phyloP scores from a whole-genome alignment of 2,113 vertebrate species.

The Cettia cetti region DNA sequence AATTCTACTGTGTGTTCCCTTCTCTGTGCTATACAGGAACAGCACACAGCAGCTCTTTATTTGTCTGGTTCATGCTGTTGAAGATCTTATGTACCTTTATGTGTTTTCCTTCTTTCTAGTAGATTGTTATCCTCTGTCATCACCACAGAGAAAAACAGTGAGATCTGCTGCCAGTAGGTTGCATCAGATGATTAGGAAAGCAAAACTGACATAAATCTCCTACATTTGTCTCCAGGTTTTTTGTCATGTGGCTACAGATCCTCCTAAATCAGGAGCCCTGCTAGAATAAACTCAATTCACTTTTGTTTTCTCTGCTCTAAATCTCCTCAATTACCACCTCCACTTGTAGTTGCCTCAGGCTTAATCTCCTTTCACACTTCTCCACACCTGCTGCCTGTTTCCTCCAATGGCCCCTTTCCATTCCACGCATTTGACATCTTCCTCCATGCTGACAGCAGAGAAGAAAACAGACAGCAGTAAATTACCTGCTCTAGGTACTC shows the following conservation, averaged over 20 bases:
- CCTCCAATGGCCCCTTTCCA: rapidly evolving
- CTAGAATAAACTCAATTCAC: background rate
- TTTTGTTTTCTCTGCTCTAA: background rate
- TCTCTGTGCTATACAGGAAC: background rate
- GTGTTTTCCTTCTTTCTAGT: background rate
- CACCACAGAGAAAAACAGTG: background rate
- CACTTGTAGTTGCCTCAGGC: background rate
- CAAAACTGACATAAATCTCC: background rate
- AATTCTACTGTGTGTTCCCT: background rate
- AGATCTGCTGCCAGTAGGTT: background rate
- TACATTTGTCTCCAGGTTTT: background rate
- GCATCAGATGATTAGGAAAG: background rate
- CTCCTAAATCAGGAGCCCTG: background rate
- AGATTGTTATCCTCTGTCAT: background rate
- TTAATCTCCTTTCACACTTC: background rate
- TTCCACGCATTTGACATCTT: background rate
- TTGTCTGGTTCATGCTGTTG: background rate
- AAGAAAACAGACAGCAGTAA: background rate
- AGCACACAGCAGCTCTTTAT: background rate
- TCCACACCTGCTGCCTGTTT: background rate
- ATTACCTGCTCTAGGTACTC: background rate
- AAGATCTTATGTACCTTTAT: background rate
- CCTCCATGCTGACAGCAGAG: background rate
- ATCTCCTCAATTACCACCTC: background rate
- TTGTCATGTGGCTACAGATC: rapidly evolving